Evolutionary conservation across 2,888 invertebrate species (phyloP).

Genomic region (Ophioninae sp.): DNA sequence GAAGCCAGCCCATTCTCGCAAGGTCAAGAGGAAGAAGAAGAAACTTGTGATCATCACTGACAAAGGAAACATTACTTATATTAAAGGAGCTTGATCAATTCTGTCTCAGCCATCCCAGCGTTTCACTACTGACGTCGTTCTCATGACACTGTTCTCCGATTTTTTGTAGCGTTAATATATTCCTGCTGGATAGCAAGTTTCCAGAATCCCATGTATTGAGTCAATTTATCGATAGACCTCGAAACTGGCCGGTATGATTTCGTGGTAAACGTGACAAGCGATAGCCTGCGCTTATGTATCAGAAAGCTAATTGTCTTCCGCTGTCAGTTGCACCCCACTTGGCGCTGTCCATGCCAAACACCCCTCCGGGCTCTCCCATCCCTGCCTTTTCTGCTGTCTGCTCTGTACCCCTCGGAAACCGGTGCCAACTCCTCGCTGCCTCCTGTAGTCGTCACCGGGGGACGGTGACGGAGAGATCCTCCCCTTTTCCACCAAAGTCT

Average conservation of each 20-base stretch:
- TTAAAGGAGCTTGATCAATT: constrained; percentile 51
- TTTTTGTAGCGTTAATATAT: constrained; percentile 41
- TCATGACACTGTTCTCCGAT: constrained; percentile 16
- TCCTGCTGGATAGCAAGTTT: constrained; percentile 1
- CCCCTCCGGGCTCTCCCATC: constrained; percentile 73
- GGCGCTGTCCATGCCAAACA: constrained; percentile 79
- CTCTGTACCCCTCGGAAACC: constrained; percentile 64
- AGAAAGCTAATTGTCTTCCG: constrained; percentile 80
- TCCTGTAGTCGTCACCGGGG: constrained; percentile 54
- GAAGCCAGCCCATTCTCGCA: constrained; percentile 37
- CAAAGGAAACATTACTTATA: constrained; percentile 60
- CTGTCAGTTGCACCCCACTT: constrained; percentile 81
- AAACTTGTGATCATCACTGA: constrained; percentile 62
- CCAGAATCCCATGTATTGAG: constrained; percentile 1
- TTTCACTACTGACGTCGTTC: background rate
- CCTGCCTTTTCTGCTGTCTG: constrained; percentile 55
- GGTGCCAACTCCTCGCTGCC: constrained; percentile 54
- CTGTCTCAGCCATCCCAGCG: too few species aligned
- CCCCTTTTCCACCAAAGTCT: constrained; percentile 67
- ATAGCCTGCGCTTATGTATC: constrained; percentile 72
- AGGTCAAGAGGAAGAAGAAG: constrained; percentile 54
- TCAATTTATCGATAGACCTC: constrained; percentile 26
- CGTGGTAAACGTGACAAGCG: constrained; percentile 53
- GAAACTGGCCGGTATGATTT: constrained; percentile 34
- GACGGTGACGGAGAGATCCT: constrained; percentile 63